These are phyloP conservation scores for Tricholauxania praeusta DNA, from an alignment of 2,888 invertebrate genomes.

Conservation along the genomic window DNA sequence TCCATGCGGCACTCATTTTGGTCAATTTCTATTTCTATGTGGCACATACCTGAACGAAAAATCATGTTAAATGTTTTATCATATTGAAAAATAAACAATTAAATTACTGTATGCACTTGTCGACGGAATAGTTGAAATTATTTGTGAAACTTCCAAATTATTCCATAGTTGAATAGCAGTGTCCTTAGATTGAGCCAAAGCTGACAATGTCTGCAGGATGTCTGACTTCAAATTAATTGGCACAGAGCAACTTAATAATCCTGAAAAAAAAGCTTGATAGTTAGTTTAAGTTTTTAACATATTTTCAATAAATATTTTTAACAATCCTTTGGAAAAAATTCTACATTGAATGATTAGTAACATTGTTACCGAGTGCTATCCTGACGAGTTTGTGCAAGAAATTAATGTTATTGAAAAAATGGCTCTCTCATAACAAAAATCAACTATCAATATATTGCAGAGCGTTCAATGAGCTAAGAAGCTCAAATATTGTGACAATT, in stretches of 20 bases:
- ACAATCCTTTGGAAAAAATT: too few relatives aligned
- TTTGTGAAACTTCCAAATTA: constrained; percentile 84
- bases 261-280: constrained; percentile 59
- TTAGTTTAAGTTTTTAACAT: too few relatives aligned
- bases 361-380: too few relatives aligned
- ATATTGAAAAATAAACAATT: background rate
- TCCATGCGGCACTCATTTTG: constrained; percentile 93
- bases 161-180: constrained; percentile 89
- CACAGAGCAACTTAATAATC: constrained; percentile 88
- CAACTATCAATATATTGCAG: too few relatives aligned
- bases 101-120: constrained; percentile 70
- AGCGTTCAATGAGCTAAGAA: too few relatives aligned
- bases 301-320: too few relatives aligned
- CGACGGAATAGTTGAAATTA: constrained; percentile 77
- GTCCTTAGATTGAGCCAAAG: constrained; percentile 81
- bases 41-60: constrained; percentile 61
- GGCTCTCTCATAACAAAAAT: too few relatives aligned
- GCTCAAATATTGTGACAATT: too few relatives aligned
- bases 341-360: too few relatives aligned
- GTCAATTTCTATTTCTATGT: constrained; percentile 86
- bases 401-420: too few relatives aligned
- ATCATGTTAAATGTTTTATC: background rate
- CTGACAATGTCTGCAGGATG: constrained; percentile 81
- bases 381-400: too few relatives aligned
- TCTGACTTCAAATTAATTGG: constrained; percentile 88